Conservation (phyloP, 2,888 invertebrate genomes). For the Chirona hameri region DNA sequence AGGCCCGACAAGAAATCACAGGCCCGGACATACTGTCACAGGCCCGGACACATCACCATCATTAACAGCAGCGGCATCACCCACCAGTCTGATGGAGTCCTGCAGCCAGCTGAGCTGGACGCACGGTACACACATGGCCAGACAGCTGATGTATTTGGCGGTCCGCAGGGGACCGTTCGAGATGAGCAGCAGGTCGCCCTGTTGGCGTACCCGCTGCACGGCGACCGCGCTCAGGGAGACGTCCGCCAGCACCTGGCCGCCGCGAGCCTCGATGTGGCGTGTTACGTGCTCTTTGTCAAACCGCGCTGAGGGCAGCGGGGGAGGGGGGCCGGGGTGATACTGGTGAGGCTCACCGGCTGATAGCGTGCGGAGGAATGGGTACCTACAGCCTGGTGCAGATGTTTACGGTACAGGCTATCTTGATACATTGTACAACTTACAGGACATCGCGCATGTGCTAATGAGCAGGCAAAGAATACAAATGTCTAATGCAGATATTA, state of each 20-base stretch:
- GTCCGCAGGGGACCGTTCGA: conserved; percentile 11
- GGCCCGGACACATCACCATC: neutral
- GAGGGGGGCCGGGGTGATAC: too few species aligned
- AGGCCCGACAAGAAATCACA: too few species aligned
- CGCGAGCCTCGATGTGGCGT: neutral
- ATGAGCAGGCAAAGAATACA: too few species aligned
- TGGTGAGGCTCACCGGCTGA: too few species aligned
- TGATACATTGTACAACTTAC: too few species aligned
- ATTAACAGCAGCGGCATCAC: neutral
- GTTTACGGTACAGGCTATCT: too few species aligned
- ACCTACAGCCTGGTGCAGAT: too few species aligned
- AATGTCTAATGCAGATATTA: too few species aligned
- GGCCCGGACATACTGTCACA: too few species aligned
- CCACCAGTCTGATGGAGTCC: neutral
- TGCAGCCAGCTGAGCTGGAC: neutral
- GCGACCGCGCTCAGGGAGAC: neutral
- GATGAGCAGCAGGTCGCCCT: neutral
- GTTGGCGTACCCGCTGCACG: neutral
- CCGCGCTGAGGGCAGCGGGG: neutral
- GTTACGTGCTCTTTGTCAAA: conserved; percentile 3
- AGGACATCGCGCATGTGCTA: too few species aligned
- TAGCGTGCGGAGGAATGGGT: too few species aligned
- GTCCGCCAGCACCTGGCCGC: neutral
- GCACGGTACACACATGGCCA: conserved; percentile 23
- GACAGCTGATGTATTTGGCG: neutral